Percentiles rank a stretch among this genome's conserved stretches.
These are phyloP conservation scores for Nycticebus coucang DNA, from an alignment of 2,113 vertebrate genomes.

Conservation along the genomic window DNA sequence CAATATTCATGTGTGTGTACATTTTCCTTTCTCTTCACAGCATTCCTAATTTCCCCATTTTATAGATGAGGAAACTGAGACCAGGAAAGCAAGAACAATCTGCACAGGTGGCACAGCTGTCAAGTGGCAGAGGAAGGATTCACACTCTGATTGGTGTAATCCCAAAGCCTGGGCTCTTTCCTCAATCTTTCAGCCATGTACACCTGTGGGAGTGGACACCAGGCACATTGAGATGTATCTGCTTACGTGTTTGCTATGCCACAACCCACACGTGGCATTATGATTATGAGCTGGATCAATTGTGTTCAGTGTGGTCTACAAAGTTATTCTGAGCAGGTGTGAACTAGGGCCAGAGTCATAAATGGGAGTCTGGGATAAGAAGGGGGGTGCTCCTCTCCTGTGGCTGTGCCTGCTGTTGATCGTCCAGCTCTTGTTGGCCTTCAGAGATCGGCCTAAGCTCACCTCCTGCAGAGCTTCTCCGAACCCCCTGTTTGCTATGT, in stretches of 20 bases:
- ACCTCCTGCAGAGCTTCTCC: background rate
- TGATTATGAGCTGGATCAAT: background rate
- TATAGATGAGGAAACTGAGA: background rate
- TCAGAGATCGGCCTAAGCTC: background rate
- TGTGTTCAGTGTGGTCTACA: background rate
- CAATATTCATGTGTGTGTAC: too few relatives aligned
- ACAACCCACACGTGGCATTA: background rate
- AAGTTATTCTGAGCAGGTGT: background rate
- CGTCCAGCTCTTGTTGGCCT: background rate
- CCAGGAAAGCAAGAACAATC: background rate
- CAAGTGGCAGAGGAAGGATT: background rate
- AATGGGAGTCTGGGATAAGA: background rate
- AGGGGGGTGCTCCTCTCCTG: background rate
- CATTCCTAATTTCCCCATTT: background rate
- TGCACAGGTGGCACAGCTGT: background rate
- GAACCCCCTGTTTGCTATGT: background rate
- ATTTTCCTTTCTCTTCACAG: background rate
- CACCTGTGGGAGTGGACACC: background rate
- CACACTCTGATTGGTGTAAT: background rate
- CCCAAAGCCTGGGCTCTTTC: background rate
- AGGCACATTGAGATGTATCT: background rate
- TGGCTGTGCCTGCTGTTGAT: background rate
- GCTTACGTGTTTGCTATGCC: background rate
- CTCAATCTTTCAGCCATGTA: background rate
- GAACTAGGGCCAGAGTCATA: background rate